Evolutionary conservation across 2,888 invertebrate genomes (phyloP), one percentile per base, ranked within the genome.

Genomic region (Volucella zonaria): DNA sequence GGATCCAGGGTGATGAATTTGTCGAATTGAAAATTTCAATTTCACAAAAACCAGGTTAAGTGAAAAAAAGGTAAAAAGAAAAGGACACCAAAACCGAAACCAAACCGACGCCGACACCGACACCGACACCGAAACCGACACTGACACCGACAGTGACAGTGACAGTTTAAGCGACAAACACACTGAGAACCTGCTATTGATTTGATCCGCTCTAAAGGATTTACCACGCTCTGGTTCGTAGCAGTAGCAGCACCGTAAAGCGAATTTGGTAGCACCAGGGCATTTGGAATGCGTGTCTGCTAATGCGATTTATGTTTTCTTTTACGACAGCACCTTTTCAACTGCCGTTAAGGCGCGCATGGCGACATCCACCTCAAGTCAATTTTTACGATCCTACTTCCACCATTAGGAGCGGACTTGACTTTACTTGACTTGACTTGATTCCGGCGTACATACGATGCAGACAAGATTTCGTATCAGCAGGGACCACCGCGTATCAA

Each of bases 251-350:
- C 71, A 66, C 71, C 66, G 51, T 61, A 67, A 67, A 68, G 66
- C 15, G 38, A 31, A 31, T 31, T 31, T 12, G 15, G 18, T 12
- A 42, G 52, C n/a, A 51, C 11, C 12, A 64, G 71, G 71, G 59
- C 68, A 68, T 68, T 78, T 52, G 3, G n/a, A 82, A 78, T 78
- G 82, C 79, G 79, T 79, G 82, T 79, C 66, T 79, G 75, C 66
- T 71, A 83, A 79, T 79, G 83, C 79, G 79, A 79, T 83, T 83
- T 83, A 83, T 67, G 75, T 83, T 79, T 67, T 43, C 66, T 70
- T 76, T 83, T 83, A 83, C 75, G 83, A 76, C 79, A 71, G 49
- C 58, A 76, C 79, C 64, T 74, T 59, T 73, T 75, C 70, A 68
- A 66, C 61, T 23, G 76, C 76, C 68, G 68, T 78, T 71, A 52